Percentiles rank a stretch among this genome's conserved stretches.
Evolutionary conservation across 2,888 invertebrate genomes (phyloP).

Genomic region (Hyposoter didymator): DNA sequence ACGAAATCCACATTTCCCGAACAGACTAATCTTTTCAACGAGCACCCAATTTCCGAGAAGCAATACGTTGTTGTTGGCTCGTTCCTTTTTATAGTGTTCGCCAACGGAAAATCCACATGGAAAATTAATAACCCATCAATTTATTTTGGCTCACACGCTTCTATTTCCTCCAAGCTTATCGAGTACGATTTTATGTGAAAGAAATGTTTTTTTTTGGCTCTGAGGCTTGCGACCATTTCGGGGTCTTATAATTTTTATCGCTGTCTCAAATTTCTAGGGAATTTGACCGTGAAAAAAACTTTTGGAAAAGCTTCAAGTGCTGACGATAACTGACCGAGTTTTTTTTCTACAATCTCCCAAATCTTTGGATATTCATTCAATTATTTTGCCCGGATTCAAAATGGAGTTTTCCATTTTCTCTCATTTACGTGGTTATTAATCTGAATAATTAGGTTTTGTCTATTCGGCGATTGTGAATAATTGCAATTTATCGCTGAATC

Average conservation of each 20-base stretch:
- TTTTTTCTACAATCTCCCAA: too few relatives aligned
- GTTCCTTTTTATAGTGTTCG: not conserved
- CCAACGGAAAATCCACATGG: conserved; percentile 19
- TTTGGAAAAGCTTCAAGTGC: not conserved
- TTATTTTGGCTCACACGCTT: conserved; percentile 18
- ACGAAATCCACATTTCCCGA: conserved; percentile 43
- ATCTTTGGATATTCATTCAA: too few relatives aligned
- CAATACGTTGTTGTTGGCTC: conserved; percentile 25
- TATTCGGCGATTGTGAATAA: not conserved
- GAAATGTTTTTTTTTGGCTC: not conserved
- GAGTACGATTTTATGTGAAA: not conserved
- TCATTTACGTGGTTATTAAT: not conserved
- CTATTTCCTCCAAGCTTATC: not conserved
- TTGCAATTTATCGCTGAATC: too few relatives aligned
- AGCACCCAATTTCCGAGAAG: conserved; percentile 52
- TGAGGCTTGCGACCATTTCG: not conserved
- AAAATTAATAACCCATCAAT: conserved; percentile 37
- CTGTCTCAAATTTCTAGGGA: not conserved
- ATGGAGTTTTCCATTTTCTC: not conserved
- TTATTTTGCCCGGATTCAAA: not conserved
- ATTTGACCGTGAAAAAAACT: not conserved
- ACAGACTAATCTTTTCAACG: not conserved
- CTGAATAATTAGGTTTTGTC: not conserved
- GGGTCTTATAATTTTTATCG: not conserved
- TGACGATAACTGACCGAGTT: too few relatives aligned